Base-by-base conservation (phyloP, 2,113 vertebrate genomes). In the Turnix velox region DNA sequence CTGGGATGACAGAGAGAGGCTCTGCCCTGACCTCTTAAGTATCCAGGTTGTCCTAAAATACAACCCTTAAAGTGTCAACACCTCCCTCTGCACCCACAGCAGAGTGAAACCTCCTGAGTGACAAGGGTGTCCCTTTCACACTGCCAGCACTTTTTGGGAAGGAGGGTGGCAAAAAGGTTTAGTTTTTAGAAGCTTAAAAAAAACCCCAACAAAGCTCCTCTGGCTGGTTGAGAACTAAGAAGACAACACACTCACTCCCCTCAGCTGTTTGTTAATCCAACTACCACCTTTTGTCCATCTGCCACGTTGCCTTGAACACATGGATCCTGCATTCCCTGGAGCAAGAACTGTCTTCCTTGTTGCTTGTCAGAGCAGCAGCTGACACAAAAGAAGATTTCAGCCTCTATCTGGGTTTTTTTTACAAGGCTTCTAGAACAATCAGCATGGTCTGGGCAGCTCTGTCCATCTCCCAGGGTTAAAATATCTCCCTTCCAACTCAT, bases 261-360 rank as follows among this genome's bases (percentile, higher is more conserved):
- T 87, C 84, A 90, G 90, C 88, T 92, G 83, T 72, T 90, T 78
- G 88, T 79, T 94, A 82, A 94, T 78, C 89, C 89, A 85, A 59
- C 73, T 84, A 84, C 54, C 81, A 93, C 81, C 92, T 93, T 95
- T 94, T 54, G 87, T 89, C 92, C 95, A 94, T 91, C 95, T 95
- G 92, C 89, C 92, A 87, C 33, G 49, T 95, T 96, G 77, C 91
- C 88, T 30, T 80, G 91, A 95, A 95, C 94, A 96, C 94, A 95
- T 69, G 93, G 94, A 95, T 62, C 16, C 73, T 28, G 37, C 92
- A 43, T 84, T 95, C 94, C 91, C 92, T 85, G 67, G 81, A 92
- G 95, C 96, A 94, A 83, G 87, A 94, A 73, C 92, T 84, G 88
- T 91, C 95, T 91, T 89, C 77, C 91, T 24, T 4, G 25, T 51